These are phyloP conservation scores for Tetragonisca angustula DNA, from an alignment of 2,888 invertebrate species.

Conservation along the genomic window DNA sequence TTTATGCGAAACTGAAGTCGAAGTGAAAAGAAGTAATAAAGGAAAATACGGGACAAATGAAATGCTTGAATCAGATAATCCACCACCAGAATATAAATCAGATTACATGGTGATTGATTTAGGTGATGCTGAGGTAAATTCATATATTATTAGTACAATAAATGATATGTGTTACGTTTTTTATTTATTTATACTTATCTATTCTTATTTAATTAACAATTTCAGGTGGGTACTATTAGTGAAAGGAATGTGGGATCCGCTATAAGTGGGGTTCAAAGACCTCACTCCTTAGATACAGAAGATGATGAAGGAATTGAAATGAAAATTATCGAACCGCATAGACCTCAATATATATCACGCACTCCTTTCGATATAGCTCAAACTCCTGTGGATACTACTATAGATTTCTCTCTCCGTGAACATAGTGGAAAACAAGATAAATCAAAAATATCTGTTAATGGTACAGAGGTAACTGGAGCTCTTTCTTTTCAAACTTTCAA, in stretches of 20 bases:
- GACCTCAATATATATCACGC: constrained; percentile 79
- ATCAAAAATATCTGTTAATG: constrained; percentile 78
- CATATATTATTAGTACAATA: background rate
- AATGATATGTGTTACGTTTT: background rate
- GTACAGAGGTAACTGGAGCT: constrained; percentile 72
- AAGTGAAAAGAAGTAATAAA: constrained; percentile 72
- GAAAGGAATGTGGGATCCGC: constrained; percentile 78
- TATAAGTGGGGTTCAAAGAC: constrained; percentile 76
- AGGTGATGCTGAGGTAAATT: constrained; percentile 81
- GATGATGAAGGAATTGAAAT: constrained; percentile 83
- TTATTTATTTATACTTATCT: background rate
- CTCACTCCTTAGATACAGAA: constrained; percentile 77
- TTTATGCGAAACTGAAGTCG: constrained; percentile 67
- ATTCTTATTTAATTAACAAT: background rate
- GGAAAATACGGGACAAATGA: constrained; percentile 82
- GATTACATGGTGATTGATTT: constrained; percentile 85
- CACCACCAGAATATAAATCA: constrained; percentile 81
- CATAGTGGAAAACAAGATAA: constrained; percentile 79
- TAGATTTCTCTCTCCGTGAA: constrained; percentile 81
- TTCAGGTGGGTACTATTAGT: constrained; percentile 74
- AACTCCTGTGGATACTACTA: constrained; percentile 79
- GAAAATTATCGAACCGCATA: constrained; percentile 82
- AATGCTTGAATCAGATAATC: constrained; percentile 82
- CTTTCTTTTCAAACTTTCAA: constrained; percentile 79
- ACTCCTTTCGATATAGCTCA: constrained; percentile 80